Evolutionary conservation across 2,797 vertebrate species (phyloP).

Genomic region (Linurgus olivaceus): DNA sequence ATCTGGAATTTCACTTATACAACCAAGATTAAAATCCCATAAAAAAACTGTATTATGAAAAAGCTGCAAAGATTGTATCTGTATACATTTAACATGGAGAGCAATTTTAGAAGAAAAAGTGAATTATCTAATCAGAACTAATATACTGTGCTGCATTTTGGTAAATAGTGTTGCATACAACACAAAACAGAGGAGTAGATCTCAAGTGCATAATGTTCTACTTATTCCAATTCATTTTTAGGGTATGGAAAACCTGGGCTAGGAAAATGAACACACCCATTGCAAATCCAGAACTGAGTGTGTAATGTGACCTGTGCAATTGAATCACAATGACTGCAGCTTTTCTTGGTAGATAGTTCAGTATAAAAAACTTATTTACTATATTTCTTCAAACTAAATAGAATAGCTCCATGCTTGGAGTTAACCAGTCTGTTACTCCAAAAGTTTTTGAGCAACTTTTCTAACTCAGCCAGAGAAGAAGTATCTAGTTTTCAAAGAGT

Average conservation of each 20-base stretch:
- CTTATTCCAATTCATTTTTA: neutral
- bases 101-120: neutral
- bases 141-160: neutral
- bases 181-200: neutral
- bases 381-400: neutral
- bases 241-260: neutral
- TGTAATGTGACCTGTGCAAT: neutral
- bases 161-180: neutral
- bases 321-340: neutral
- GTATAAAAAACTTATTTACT: neutral
- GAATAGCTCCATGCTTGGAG: neutral
- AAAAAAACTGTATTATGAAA: neutral
- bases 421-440: neutral
- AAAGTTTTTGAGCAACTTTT: neutral
- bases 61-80: neutral
- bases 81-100: neutral
- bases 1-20: neutral
- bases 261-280: neutral
- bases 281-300: neutral
- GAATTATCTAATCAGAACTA: neutral
- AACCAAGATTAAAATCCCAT: neutral
- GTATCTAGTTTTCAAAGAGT: neutral
- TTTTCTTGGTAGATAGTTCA: neutral
- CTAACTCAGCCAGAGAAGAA: neutral
- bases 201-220: neutral